Base-by-base conservation (phyloP, 2,113 vertebrate species). In the Rhizomys pruinosus region DNA sequence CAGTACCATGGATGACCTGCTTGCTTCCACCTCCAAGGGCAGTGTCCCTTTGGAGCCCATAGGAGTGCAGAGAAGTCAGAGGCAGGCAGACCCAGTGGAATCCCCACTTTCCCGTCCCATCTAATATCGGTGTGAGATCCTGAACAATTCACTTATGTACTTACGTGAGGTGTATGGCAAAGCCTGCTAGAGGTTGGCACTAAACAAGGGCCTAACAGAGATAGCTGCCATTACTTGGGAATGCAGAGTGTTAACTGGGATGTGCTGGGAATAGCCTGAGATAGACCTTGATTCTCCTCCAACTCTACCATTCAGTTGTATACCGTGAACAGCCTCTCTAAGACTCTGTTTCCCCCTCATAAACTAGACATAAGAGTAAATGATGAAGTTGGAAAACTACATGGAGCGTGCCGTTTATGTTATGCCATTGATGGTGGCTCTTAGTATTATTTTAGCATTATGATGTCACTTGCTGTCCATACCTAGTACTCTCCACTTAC, bases 161-260 rank as follows among this genome's bases (percentile, higher is more conserved):
- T 57, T 52, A n/a, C n/a, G 57, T 0, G 0, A 16, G 9, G 37
- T 64, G 84, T n/a, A 4, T 9, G 25, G 13, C 5, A 22, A n/a
- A 20, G 2, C 22, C 80, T 10, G 2, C 32, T 3, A 55, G n/a
- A 12, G 2, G 19, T 22, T 34, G 13, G 66, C 32, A 27, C 32
- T 61, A 27, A 73, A 34, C 12, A 16, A 66, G 20, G 32, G 0
- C 1, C 23, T 64, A 12, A 20, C 0, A 9, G 37, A 27, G 34
- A 1, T 7, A 8, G 11, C 77, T 81, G 29, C 34, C 27, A 11
- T 20, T 52, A 61, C 16, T 15, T 2, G 17, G 44, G 29, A 55
- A 64, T 32, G 61, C 69, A 7, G 25, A 0, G 7, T 63, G 34
- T 64, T 27, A 2, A 10, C 20, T 8, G 5, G n/a, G 15, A 55